Base-by-base conservation (phyloP, 2,797 vertebrate species). In the Garrulus glandarius region DNA sequence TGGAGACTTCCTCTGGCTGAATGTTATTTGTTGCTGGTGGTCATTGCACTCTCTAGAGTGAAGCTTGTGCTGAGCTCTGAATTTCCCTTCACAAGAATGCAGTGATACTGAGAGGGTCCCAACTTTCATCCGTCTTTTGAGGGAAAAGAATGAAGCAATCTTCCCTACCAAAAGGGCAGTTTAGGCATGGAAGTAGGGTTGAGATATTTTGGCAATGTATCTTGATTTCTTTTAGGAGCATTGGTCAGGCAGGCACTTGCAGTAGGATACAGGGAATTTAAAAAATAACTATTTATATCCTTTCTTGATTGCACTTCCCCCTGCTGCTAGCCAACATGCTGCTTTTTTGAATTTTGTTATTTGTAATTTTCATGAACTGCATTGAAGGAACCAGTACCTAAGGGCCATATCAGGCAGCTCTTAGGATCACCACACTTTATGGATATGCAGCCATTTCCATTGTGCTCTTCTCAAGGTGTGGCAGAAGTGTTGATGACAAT, bases 141-240 rank as follows among this genome's bases (percentile, higher is more conserved):
- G 9, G 11, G 15, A 23, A 74, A 80, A 80, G 46, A 69, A 67
- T 56, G 39, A 70, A 87, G 23, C 7, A 23, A 29, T 65, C 13
- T 21, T 69, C 34, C 69, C 49, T 76, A 13, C 36, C n/a, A 43
- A 64, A 49, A 68, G 26, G 15, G 11, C 2, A 67, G 29, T 70
- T 71, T 16, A 52, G 30, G 20, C 24, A 22, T 13, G 13, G 65
- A 30, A 61, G 26, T 37, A 64, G 14, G 24, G 8, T 37, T 53
- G 21, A 77, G 65, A 32, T 15, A 16, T 87, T 78, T 76, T 1
- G 1, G 23, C 0, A 0, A 34, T 27, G 4, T 26, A 13, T 15
- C 0, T 0, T 34, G 36, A 27, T 57, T 39, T 63, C 15, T 76
- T 83, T 56, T 43, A 57, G 49, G 17, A 56, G 15, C 4, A 24